These are phyloP conservation scores for Parotia lawesii DNA, from an alignment of 2,113 vertebrate species.

Conservation along the genomic window DNA sequence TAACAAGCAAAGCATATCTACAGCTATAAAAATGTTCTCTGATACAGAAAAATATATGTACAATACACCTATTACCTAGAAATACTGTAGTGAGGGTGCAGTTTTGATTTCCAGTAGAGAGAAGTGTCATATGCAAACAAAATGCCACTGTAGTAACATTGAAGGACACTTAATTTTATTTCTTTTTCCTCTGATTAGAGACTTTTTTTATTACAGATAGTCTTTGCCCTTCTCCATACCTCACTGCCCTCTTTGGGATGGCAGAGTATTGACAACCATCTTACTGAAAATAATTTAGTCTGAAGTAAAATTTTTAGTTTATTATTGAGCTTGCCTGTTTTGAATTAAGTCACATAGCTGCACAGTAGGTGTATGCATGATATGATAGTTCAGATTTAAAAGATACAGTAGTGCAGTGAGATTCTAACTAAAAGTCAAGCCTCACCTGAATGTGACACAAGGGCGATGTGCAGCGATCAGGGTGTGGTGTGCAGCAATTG, in stretches of 20 bases:
- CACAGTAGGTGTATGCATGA: background rate
- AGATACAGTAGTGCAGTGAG: background rate
- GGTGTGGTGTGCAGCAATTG: constrained; percentile 82
- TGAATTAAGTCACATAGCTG: background rate
- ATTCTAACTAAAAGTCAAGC: background rate
- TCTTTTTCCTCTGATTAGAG: background rate
- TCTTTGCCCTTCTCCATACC: background rate
- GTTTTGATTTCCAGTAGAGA: constrained; percentile 30
- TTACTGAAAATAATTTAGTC: background rate
- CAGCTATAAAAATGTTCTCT: constrained; percentile 67
- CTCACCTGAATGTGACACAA: constrained; percentile 76
- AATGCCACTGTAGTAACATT: background rate
- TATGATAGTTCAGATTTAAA: background rate
- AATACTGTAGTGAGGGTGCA: constrained; percentile 49
- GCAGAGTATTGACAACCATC: background rate
- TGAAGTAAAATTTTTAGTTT: background rate
- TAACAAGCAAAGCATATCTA: constrained; percentile 67
- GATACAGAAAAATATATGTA: constrained; percentile 69
- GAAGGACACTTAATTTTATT: background rate
- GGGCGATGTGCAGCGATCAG: constrained; percentile 73
- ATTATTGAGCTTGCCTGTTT: background rate
- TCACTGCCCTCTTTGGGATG: background rate
- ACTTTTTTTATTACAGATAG: background rate
- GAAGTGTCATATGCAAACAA: constrained; percentile 40
- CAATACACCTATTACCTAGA: constrained; percentile 60